These are phyloP conservation scores for Cuculus canorus DNA, from an alignment of 2,797 vertebrate genomes.

Conservation along the genomic window DNA sequence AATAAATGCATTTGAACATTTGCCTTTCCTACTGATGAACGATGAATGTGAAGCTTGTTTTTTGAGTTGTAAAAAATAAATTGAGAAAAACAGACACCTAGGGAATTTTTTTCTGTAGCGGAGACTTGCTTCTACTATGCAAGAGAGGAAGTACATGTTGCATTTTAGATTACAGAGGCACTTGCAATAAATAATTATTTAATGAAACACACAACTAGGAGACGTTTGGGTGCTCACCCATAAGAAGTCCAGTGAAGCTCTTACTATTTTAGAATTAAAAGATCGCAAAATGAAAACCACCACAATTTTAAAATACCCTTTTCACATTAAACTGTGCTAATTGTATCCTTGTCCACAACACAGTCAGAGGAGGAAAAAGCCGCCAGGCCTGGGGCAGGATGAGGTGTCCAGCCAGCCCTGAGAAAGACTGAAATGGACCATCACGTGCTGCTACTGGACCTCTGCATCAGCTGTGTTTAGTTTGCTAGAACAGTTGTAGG, in stretches of 20 bases:
- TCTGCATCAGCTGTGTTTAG: background rate
- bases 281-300: background rate
- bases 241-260: background rate
- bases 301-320: background rate
- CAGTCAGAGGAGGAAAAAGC: background rate
- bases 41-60: background rate
- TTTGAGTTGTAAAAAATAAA: background rate
- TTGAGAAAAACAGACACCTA: background rate
- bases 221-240: background rate
- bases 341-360: background rate
- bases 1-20: background rate
- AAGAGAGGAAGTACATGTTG: background rate
- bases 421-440: accelerated
- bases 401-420: background rate
- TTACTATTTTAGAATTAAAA: background rate
- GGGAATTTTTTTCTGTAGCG: background rate
- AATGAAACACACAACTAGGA: background rate
- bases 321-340: background rate
- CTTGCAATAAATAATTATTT: background rate
- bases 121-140: background rate
- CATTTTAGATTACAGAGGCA: background rate
- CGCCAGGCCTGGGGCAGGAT: background rate
- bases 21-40: background rate
- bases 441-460: background rate
- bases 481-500: background rate